Base-by-base conservation (phyloP, 2,888 invertebrate species). In the Laspeyria flexula region DNA sequence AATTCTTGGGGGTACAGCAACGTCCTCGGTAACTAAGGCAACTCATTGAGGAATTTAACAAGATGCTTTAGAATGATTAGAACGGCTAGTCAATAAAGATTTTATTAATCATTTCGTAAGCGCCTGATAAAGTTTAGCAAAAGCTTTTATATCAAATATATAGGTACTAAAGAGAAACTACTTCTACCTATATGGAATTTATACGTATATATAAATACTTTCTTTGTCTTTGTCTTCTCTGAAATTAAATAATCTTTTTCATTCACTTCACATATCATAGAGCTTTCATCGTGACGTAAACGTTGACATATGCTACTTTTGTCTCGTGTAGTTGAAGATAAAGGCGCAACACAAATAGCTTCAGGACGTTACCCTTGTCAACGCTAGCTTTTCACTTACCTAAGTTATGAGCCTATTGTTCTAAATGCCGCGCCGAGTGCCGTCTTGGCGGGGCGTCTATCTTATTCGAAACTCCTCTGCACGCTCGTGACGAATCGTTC, bases 351-450 rank as follows among this genome's bases (percentile, higher is more conserved):
- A 71, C 77, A 82, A 85, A 85, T 83, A 85, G 81, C 77, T 71
- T 59, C 71, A 81, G 82, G 82, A 83, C 82, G 71, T 85, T 83
- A 85, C 82, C 83, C 85, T 76, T 84, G 84, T 85, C 85, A 85
- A 78, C 78, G 81, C 71, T 77, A 81, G 83, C 82, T 83, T 85
- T 85, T 83, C 83, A 81, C 80, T 78, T 76, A 75, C 80, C 74
- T 79, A 81, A 85, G 77, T 85, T 85, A 85, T 80, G 71, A 73
- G 66, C 59, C 84, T 81, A 85, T 86, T 85, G 84, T 85, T 82
- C 75, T 63, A 72, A 76, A 76, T 77, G 75, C 73, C 76, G 61
- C 55, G 57, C 56, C 63, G 59, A 64, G 65, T 60, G 44, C 60
- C 69, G 68, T 67, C 68, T 40, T 51, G 55, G 43, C 52, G 30